Evolutionary conservation across 2,113 vertebrate genomes (phyloP), one percentile per base, ranked within the genome.

Genomic region (Nothocercus julius): DNA sequence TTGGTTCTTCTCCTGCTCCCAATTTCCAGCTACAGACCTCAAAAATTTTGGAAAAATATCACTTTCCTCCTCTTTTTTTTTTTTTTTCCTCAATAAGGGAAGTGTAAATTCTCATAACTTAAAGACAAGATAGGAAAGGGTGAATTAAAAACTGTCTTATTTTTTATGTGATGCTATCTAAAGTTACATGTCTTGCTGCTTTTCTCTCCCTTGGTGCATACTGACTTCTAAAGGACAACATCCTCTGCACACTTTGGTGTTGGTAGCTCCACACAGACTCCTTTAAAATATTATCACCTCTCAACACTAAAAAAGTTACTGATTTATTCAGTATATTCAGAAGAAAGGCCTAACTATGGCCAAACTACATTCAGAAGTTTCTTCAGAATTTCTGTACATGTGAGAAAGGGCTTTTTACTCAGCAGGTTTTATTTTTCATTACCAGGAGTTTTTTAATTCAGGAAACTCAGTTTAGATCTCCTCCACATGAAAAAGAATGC

Each of bases 331-430:
- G 5, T 40, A 32, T 53, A 14, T 73, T 90, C 79, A 90, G 61
- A 95, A 7, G 5, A 96, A 96, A 89, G 32, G 7, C 68, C 53
- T 62, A 91, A 84, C 75, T 42, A 42, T 53, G n/a, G 20, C 81
- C 32, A 90, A 89, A 62, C 11, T 82, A 24, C 63, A 67, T 9
- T n/a, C 64, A 83, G 51, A 81, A 82, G 63, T 69, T 40, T 54
- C 85, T 78, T 86, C 20, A 90, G 73, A 93, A 84, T 8, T 54
- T 86, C 78, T 90, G 6, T 21, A 11, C 11, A 2, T 85, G 68
- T 72, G 74, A 89, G 68, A 92, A 85, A 53, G 22, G 61, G 42
- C 85, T 97, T 96, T 97, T 89, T 86, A 94, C 82, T 96, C 94
- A 88, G 66, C 84, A 96, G 59, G 45, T 42, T 93, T 28, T 32